Evolutionary conservation across 1,140 invertebrate species (phyloP), one percentile per base, ranked within the genome.

Genomic region (Hetaerina americana): DNA sequence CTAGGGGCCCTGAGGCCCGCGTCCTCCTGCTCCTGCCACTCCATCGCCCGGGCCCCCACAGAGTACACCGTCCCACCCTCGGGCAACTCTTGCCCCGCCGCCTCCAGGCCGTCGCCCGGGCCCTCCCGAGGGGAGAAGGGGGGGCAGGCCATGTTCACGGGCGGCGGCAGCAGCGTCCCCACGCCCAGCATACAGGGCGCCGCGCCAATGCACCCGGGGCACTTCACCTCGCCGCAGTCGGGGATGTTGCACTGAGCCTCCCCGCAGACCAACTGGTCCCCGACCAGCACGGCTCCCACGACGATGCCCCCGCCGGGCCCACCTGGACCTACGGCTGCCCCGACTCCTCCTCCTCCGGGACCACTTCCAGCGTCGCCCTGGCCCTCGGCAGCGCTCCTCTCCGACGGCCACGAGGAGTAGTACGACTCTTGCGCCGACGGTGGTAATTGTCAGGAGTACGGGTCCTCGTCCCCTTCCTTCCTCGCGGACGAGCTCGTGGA

Each of bases 401-500:
- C 40, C 40, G 40, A n/a, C 40, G 40, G 40, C 40, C 40, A 57
- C 10, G 40, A n/a, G 40, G 15, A 12, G 40, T 57, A 57, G 40
- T 5, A 57, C 15, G 40, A 12, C 40, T 57, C 40, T n/a, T 28
- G 26, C n/a, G 68, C n/a, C 18, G n/a, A 25, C 12, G 26, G 26
- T 66, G 26, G 68, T 69, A 69, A 69, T 69, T 69, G 68, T 69
- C 68, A 69, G 68, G 68, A 69, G 28, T 27, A 69, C 26, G 68
- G 68, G 26, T 69, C 68, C 26, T 69, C 68, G 40, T 57, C 40
- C 26, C 26, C 18, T n/a, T 69, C 68, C 1, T 18, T n/a, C 68
- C 68, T 69, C 6, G 68, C n/a, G 28, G 28, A 69, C n/a, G 26
- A 12, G 28, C 22, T 27, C 22, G 26, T 69, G 22, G 26, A 27